Evolutionary conservation across 2,888 invertebrate genomes (phyloP).

Genomic region (Psylliodes chrysocephalus): DNA sequence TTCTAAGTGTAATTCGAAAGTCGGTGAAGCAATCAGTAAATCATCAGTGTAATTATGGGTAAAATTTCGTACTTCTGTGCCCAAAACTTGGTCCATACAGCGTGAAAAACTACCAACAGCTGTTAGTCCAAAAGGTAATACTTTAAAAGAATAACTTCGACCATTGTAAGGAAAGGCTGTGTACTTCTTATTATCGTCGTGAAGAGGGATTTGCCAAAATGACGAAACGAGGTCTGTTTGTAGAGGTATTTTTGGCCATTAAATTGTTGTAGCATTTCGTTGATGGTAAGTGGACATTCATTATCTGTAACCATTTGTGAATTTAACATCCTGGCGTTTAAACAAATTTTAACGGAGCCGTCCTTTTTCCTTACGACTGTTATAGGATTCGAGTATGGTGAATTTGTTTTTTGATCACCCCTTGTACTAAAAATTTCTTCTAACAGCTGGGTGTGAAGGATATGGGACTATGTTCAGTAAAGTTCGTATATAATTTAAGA

Average conservation of each 20-base stretch:
- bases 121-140: conserved; percentile 13
- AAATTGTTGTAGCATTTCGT: too few species aligned
- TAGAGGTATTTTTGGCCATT: too few species aligned
- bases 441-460: conserved; percentile 15
- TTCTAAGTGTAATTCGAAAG: too few species aligned
- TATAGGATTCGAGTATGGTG: conserved; percentile 7
- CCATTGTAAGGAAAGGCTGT: conserved; percentile 44
- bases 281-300: too few species aligned
- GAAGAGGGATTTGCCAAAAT: conserved; percentile 51
- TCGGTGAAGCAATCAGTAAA: too few species aligned
- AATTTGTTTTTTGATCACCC: conserved; percentile 1
- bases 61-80: too few species aligned
- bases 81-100: too few species aligned
- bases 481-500: too few species aligned
- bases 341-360: conserved; percentile 18
- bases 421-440: background rate
- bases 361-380: conserved; percentile 15
- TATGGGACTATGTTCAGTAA: conserved; percentile 25
- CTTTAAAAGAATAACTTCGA: conserved; percentile 39
- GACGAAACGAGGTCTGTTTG: conserved; percentile 42
- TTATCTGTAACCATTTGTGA: conserved; percentile 9
- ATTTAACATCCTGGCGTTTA: conserved; percentile 29
- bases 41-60: too few species aligned
- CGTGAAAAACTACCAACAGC: too few species aligned
- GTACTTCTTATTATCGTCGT: conserved; percentile 36